Conservation (phyloP, 2,113 vertebrate species). For the Nannospalax galili region DNA sequence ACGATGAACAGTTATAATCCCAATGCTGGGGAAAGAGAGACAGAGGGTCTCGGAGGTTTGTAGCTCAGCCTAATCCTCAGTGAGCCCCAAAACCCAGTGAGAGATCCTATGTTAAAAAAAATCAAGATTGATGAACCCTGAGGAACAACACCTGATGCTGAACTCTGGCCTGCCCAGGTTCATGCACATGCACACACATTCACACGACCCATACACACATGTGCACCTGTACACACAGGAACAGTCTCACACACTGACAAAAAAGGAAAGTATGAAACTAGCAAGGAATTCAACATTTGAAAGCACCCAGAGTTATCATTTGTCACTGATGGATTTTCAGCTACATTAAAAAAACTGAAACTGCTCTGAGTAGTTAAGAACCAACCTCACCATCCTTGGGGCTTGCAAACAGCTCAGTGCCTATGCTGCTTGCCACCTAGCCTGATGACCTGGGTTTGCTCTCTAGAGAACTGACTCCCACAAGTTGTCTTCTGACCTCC, state of each 20-base stretch:
- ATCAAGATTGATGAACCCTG: neutral
- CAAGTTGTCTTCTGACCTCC: neutral
- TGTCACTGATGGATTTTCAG: neutral
- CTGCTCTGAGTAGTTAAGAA: neutral
- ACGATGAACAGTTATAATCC: neutral
- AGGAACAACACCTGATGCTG: neutral
- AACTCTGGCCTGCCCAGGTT: too few species aligned
- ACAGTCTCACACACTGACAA: too few species aligned
- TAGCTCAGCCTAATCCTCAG: neutral
- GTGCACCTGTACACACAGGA: too few species aligned
- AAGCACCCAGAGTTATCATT: neutral
- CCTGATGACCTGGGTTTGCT: too few species aligned
- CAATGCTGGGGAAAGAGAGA: too few species aligned
- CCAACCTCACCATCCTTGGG: too few species aligned
- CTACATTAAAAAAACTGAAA: neutral
- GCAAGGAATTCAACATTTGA: neutral
- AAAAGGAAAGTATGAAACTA: neutral
- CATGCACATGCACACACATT: too few species aligned
- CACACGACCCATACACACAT: too few species aligned
- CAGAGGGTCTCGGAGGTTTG: too few species aligned
- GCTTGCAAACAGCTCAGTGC: too few species aligned
- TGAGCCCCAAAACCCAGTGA: neutral
- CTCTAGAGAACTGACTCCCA: too few species aligned
- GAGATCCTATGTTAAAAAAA: neutral
- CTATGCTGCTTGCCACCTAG: too few species aligned